Evolutionary conservation across 2,113 vertebrate species (phyloP).

Genomic region (Saiga tatarica): DNA sequence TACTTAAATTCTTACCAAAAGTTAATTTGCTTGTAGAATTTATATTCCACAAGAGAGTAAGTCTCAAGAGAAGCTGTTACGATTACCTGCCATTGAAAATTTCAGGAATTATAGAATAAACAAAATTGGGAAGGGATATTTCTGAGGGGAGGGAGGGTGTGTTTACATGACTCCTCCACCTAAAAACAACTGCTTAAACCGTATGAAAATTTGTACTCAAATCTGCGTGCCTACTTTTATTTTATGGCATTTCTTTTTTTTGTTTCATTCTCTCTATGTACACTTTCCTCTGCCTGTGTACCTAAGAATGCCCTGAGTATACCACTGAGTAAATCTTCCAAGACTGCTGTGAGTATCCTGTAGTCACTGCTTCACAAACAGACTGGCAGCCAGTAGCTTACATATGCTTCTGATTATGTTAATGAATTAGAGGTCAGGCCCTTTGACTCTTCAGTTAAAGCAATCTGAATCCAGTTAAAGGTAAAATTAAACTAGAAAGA

Average conservation of each 20-base stretch:
- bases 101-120: not conserved
- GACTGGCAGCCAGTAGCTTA: conserved; percentile 67
- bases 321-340: conserved; percentile 8
- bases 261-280: not conserved
- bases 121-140: not conserved
- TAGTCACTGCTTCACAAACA: conserved; percentile 2
- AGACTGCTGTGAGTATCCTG: not conserved
- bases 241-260: not conserved
- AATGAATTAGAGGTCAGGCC: conserved; percentile 77
- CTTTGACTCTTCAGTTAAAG: conserved; percentile 75
- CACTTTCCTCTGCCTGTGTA: not conserved
- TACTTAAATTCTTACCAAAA: conserved; percentile 37
- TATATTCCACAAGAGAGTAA: not conserved
- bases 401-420: conserved; percentile 75
- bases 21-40: conserved; percentile 30
- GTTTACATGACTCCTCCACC: not conserved
- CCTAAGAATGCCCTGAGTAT: not conserved
- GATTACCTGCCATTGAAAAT: not conserved
- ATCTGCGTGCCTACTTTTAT: not conserved
- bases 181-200: not conserved
- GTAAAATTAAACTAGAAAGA: conserved; percentile 76
- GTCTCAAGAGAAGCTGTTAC: not conserved
- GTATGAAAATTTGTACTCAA: not conserved
- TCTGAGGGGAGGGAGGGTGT: not conserved
- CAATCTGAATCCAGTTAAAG: conserved; percentile 75